phyloP scores from a whole-genome alignment of 2,113 vertebrate species.

The Rhadina sibilatrix region DNA sequence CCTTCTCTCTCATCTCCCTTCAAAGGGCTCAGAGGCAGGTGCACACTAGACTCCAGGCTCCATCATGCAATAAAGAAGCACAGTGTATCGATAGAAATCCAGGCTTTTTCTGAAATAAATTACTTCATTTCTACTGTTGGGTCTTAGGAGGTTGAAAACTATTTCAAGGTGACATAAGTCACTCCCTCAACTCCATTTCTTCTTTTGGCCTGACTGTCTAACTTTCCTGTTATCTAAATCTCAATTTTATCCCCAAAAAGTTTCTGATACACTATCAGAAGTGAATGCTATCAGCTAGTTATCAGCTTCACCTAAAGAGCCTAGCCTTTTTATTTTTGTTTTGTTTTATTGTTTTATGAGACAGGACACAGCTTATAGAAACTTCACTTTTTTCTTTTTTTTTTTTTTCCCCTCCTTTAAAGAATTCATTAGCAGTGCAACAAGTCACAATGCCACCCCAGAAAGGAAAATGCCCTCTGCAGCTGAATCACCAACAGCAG shows the following conservation, averaged over 20 bases:
- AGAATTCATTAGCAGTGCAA: not conserved
- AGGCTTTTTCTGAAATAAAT: not conserved
- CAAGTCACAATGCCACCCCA: not conserved
- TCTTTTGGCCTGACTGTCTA: not conserved
- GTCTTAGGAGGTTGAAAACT: not conserved
- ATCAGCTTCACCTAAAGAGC: not conserved
- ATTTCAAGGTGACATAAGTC: not conserved
- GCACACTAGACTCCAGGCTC: not conserved
- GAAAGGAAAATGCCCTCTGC: not conserved
- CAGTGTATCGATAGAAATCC: not conserved
- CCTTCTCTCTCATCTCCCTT: not conserved
- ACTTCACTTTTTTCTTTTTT: not conserved
- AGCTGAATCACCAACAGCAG: not conserved
- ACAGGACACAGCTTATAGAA: not conserved
- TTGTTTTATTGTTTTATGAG: not conserved
- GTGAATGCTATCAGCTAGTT: not conserved
- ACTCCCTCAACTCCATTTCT: not conserved
- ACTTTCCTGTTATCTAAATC: not conserved
- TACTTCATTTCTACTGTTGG: not conserved
- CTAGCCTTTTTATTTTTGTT: not conserved
- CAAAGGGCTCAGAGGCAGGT: not conserved
- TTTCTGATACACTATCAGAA: not conserved
- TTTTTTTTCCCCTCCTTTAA: not conserved
- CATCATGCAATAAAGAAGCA: not conserved
- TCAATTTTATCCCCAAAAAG: not conserved